phyloP scores from a whole-genome alignment of 2,888 invertebrate genomes.

The Oxycera nigricornis region DNA sequence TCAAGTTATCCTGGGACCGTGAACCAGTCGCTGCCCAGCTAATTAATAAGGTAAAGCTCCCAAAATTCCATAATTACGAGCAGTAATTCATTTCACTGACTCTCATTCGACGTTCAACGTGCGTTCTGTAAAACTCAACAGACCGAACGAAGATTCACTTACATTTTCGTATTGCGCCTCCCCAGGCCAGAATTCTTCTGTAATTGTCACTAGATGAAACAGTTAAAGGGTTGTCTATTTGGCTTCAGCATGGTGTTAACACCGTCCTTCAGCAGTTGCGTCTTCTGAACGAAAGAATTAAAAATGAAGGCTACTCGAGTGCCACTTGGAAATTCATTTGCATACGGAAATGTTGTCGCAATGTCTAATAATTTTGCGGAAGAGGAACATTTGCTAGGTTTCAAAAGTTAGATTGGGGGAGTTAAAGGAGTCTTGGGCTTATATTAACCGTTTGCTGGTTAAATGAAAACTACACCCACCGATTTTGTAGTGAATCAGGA shows the following conservation, averaged over 20 bases:
- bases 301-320: background rate
- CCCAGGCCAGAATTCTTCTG: background rate
- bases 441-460: background rate
- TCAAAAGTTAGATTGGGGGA: background rate
- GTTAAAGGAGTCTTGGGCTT: background rate
- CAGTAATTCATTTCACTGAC: slow-evolving; percentile 32
- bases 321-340: slow-evolving; percentile 26
- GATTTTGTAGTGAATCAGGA: too few species aligned
- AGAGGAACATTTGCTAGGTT: slow-evolving; percentile 3
- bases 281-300: background rate
- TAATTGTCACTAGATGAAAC: background rate
- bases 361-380: slow-evolving; percentile 25
- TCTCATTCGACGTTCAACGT: background rate
- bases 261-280: background rate
- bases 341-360: slow-evolving; percentile 26
- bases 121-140: background rate
- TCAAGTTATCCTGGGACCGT: background rate
- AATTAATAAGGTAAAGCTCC: slow-evolving; percentile 29
- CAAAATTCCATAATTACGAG: slow-evolving; percentile 19
- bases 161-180: background rate
- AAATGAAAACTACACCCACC: too few species aligned
- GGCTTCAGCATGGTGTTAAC: background rate
- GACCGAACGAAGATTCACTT: background rate
- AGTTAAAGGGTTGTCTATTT: background rate
- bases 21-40: background rate